Evolutionary conservation across 2,797 vertebrate genomes (phyloP), one percentile per base, ranked within the genome.

Genomic region (Lycodopsis pacificus): DNA sequence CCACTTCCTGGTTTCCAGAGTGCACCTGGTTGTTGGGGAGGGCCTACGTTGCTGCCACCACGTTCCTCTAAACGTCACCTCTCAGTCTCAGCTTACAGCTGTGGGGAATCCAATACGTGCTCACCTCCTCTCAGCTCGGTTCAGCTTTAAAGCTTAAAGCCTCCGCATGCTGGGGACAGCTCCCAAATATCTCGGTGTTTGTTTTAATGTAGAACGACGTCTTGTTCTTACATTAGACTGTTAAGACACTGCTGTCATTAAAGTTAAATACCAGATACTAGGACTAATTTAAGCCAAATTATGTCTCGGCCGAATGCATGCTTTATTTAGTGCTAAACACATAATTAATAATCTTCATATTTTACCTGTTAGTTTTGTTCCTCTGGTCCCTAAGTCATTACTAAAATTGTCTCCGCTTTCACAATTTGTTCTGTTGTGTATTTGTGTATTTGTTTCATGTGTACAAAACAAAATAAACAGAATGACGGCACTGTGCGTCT

Each of bases 51-150:
- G 30, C 64, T 13, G 19, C 49, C 12, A 11, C 81, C 88, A 89
- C 72, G 70, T 89, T 83, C 63, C 71, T 38, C 44, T 22, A 22
- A 44, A 54, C 56, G 67, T 84, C 78, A 44, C 68, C 67, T 62
- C 69, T 48, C 76, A 0, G 72, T 71, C 65, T 92, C 86, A 44
- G 42, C 2, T 93, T 92, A 87, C 90, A 80, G 59, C 76, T 64
- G 73, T 30, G 56, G 30, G 58, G 67, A 88, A 84, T 34, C 51
- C 38, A 81, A 79, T 80, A 65, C 2, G 36, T 56, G 48, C 70
- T 65, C 65, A 62, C 48, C 59, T 72, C 32, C 63, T n/a, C 38
- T 38, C 25, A 27, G 51, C 64, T n/a, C 40, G 20, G 30, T 22
- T 44, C 54, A 8, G n/a, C 7, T 58, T 30, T 4, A 27, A 53